Evolutionary conservation across 2,797 vertebrate genomes (phyloP), one percentile per base, ranked within the genome.

Genomic region (Neosalanx taihuensis): DNA sequence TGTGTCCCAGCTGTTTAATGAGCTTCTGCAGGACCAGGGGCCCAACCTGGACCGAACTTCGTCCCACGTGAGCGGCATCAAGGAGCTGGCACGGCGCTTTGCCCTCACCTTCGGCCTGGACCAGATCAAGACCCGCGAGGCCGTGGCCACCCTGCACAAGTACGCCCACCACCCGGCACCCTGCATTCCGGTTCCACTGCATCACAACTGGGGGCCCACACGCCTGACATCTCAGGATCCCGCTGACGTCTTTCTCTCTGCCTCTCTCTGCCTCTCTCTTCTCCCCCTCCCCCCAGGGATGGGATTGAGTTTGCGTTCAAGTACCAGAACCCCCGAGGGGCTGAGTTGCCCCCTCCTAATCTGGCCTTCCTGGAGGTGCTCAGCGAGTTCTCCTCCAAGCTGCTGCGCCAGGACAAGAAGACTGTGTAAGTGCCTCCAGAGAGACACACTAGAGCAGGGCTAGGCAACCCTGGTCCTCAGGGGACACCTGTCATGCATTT

Each of bases 251-350:
- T 26, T 26, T 26, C 23, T 15, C 59, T 31, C n/a, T 2, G 1
- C 4, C 58, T 60, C 15, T 60, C 23, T 61, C 26, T 17, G 15
- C 6, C 61, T n/a, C 61, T 29, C 3, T 35, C 41, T 64, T 72
- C n/a, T 79, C 81, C 75, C 71, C 79, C 46, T 63, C 72, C 17
- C 79, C 81, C 75, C 72, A 99, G 97, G 86, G 97, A 99, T 81
- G 98, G 98, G 67, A 99, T 99, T 79, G 98, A 99, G 86, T 99
- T 99, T 93, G 95, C 98, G 30, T 99, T 99, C 85, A 99, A 99
- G 87, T 97, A 97, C 79, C 97, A 95, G 86, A 99, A 98, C 91
- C 95, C 96, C 73, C 96, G 98, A 89, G 97, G 98, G 86, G 86
- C 94, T 69, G 97, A 99, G 81, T 97, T 95, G 77, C 97, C 98